A percentile compares a stretch with the other conserved stretches of the same genome.
Evolutionary conservation across 2,113 vertebrate species (phyloP).

Genomic region (Corythornis cristatus): DNA sequence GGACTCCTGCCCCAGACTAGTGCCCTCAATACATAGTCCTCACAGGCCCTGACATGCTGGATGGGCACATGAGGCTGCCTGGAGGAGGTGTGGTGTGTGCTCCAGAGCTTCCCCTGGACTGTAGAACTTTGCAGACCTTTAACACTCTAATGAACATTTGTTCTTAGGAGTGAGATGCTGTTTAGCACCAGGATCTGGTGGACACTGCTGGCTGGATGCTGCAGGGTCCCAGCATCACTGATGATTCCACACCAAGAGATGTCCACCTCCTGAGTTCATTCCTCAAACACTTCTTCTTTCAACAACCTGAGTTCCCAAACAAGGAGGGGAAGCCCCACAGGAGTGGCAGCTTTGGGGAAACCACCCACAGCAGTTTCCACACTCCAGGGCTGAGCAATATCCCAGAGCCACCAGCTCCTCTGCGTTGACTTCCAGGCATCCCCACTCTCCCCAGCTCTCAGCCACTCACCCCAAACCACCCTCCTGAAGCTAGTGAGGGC

Average conservation of each 20-base stretch:
- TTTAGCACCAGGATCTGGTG: rapidly evolving
- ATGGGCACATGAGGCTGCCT: background rate
- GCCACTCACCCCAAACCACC: background rate
- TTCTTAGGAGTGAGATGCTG: background rate
- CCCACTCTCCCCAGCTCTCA: background rate
- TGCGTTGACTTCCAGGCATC: background rate
- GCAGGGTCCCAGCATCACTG: background rate
- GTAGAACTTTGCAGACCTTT: rapidly evolving
- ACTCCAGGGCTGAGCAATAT: background rate
- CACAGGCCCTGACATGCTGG: background rate
- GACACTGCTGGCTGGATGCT: background rate
- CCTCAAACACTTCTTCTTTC: background rate
- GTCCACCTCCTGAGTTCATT: background rate
- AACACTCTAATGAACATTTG: background rate
- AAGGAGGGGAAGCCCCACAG: background rate
- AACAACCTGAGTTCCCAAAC: background rate
- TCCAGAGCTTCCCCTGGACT: background rate
- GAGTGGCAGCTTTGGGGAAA: background rate
- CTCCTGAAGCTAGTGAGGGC: background rate
- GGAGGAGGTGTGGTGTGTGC: background rate
- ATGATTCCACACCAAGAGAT: background rate
- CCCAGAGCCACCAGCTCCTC: background rate
- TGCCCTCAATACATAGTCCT: background rate
- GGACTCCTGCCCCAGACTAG: background rate
- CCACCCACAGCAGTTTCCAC: rapidly evolving